Evolutionary conservation across 2,113 vertebrate genomes (phyloP).

Genomic region (Silurus glanis): DNA sequence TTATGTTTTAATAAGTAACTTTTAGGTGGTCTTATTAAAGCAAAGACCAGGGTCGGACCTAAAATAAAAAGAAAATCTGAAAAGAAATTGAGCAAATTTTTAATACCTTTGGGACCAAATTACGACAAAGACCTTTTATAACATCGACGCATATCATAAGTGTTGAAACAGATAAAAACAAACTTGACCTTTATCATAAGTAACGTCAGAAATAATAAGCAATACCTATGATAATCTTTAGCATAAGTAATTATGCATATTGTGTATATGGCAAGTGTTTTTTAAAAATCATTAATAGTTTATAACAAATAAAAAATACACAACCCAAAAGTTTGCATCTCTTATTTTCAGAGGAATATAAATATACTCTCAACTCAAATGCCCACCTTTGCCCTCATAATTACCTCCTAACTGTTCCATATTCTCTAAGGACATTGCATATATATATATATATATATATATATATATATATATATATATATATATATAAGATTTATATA

Average conservation of each 20-base stretch:
- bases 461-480: not conserved
- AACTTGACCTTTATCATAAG: not conserved
- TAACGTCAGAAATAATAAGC: not conserved
- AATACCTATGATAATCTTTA: too few relatives aligned
- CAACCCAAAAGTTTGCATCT: not conserved
- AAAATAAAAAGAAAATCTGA: too few relatives aligned
- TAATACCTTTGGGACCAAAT: not conserved
- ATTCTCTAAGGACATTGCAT: too few relatives aligned
- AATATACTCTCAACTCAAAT: not conserved
- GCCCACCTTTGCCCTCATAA: not conserved
- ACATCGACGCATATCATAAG: not conserved
- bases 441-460: too few relatives aligned
- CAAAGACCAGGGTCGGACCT: conserved; percentile 98
- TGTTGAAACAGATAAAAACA: not conserved
- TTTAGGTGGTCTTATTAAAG: conserved; percentile 88
- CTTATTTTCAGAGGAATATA: not conserved
- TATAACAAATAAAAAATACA: not conserved
- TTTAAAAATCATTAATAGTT: not conserved
- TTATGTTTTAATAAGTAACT: conserved; percentile 79
- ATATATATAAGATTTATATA: not conserved
- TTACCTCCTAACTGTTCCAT: not conserved
- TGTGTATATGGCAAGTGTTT: not conserved
- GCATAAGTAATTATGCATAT: not conserved
- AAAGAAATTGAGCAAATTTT: not conserved
- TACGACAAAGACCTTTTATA: not conserved